phyloP scores from a whole-genome alignment of 2,888 invertebrate species.

The Lagria hirta region DNA sequence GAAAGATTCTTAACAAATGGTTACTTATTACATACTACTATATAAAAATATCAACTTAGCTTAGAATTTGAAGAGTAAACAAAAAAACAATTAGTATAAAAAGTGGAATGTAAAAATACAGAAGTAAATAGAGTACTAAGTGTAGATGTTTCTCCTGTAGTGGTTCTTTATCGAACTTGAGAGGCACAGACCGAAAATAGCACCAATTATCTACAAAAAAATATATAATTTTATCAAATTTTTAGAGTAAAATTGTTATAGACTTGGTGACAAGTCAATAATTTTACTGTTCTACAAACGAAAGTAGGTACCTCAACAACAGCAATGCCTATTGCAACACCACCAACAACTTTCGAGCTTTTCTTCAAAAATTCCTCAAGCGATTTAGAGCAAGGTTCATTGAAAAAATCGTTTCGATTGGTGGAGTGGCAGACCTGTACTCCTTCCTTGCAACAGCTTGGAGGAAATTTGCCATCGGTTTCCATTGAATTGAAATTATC shows the following conservation, averaged over 20 bases:
- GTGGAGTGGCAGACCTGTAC: conserved; percentile 34
- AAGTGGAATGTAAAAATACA: neutral
- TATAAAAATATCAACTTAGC: conserved; percentile 13
- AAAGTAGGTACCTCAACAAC: conserved; percentile 63
- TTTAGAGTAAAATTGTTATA: conserved; percentile 1
- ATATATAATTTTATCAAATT: conserved; percentile 40
- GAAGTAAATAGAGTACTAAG: conserved; percentile 31
- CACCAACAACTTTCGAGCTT: conserved; percentile 63
- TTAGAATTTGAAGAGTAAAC: conserved; percentile 18
- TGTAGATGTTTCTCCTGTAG: conserved; percentile 60
- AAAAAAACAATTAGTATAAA: conserved; percentile 12
- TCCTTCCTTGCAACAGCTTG: conserved; percentile 43
- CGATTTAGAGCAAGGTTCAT: conserved; percentile 55
- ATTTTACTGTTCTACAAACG: too few species aligned
- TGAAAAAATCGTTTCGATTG: conserved; percentile 36
- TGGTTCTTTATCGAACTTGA: conserved; percentile 84
- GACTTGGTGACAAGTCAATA: neutral
- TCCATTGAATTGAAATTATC: conserved; percentile 61
- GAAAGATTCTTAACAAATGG: conserved; percentile 14
- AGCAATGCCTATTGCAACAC: conserved; percentile 68
- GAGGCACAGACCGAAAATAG: conserved; percentile 82
- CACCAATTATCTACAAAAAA: conserved; percentile 69
- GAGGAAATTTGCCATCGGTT: conserved; percentile 32
- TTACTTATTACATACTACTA: conserved; percentile 10
- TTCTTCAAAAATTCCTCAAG: conserved; percentile 53